Evolutionary conservation across 2,888 invertebrate genomes (phyloP), one percentile per base, ranked within the genome.

Genomic region (Diabrotica balteata): DNA sequence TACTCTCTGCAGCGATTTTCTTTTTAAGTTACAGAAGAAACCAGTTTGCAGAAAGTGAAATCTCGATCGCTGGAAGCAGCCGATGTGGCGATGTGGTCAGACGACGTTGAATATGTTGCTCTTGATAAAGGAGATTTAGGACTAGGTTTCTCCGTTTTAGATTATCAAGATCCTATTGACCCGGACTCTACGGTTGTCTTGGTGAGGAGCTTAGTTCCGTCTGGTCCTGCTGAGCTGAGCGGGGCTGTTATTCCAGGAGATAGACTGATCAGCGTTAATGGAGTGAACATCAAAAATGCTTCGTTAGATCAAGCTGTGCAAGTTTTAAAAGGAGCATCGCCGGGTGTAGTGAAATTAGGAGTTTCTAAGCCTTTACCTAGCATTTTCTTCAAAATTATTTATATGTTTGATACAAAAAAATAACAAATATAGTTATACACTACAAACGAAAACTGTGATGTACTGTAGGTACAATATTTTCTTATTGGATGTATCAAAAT

Each of bases 101-200:
- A 93, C 71, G 95, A 96, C 79, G 93, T 97, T 70, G 94, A 97
- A 77, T 91, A 94, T 78, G 93, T 99, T 72, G 92, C 96, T 83
- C 89, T 99, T 72, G 87, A 91, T 68, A 99, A 99, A 87, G 95
- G 95, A 75, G 97, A 97, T 81, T 90, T 95, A 79, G 99, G 99
- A 62, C 90, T 99, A 70, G 99, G 99, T 72, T 99, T 99, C 87
- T 97, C 97, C 76, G 97, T 99, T 80, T 88, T 99, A 73, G 99
- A 96, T 86, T 96, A 96, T 85, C 96, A 96, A 89, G 98, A 99
- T 86, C 98, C 98, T 51, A 88, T 97, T 80, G 97, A 98, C 86
- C 91, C 95, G 65, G 92, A 92, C 79, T 95, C 96, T 79, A 97
- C 97, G 75, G 97, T 98, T 76, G 98, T 98, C 84, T 97, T 98